Evolutionary conservation across 2,113 vertebrate species (phyloP), one percentile per base, ranked within the genome.

Genomic region (Pyxicephalus adspersus): DNA sequence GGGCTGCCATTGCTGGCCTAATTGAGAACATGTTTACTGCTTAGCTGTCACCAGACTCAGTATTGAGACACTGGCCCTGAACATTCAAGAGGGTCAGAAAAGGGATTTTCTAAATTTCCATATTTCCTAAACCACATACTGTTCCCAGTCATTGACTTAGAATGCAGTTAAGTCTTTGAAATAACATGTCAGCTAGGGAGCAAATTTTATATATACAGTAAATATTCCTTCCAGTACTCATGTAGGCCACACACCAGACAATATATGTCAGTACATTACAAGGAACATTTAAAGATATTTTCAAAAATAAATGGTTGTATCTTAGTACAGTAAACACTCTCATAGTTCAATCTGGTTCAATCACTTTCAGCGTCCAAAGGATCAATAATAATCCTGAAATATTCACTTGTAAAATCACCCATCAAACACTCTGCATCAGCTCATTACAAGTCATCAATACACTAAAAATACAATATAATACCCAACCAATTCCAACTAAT

Each of bases 271-370:
- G 19, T 28, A 5, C 58, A 55, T 34, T 34, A 57, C 55, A 15
- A 22, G 54, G 94, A 93, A 93, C 91, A 89, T 94, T 96, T 95
- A 95, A 89, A 92, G 92, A 92, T 91, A 92, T 89, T 90, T 86
- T 85, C 92, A 92, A 92, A 96, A 94, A 92, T n/a, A 95, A 95
- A 95, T 87, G 88, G 89, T 91, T 91, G 92, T 93, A 95, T 94
- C 90, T 91, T 91, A 88, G 89, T n/a, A 92, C 92, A 94, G 92
- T 92, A 91, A 88, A 90, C 90, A 91, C 90, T 89, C 92, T 94
- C 92, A 91, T 94, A 91, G n/a, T n/a, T n/a, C n/a, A 94, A 94
- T 90, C 83, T 83, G 19, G 87, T 88, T 90, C 91, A 86, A 90
- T 92, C 90, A 91, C 89, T 92, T 90, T 90, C 85, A 11, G 84